A percentile compares a stretch with the other conserved stretches of the same genome.
phyloP scores from a whole-genome alignment of 2,888 invertebrate genomes.

The Heliothis peltigera region DNA sequence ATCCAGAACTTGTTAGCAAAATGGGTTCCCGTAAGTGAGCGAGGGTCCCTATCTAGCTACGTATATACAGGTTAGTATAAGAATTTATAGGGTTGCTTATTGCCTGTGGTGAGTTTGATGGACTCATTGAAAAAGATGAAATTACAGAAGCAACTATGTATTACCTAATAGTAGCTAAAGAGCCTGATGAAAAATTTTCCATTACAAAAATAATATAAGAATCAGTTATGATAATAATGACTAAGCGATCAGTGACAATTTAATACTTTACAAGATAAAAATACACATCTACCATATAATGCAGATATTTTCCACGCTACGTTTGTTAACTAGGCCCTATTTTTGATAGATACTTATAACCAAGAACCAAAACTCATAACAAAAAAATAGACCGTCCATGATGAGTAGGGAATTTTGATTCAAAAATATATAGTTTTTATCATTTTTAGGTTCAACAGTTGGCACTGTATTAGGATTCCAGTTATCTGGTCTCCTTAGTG shows the following conservation, averaged over 20 bases:
- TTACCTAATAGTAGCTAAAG: neutral
- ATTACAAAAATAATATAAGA: neutral
- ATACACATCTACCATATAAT: neutral
- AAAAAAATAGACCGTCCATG: too few relatives aligned
- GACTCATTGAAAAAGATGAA: neutral
- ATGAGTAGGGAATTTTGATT: too few relatives aligned
- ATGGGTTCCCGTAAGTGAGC: slow-evolving; percentile 92
- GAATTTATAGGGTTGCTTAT: too few relatives aligned
- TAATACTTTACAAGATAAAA: neutral
- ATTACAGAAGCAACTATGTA: neutral
- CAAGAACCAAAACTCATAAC: too few relatives aligned
- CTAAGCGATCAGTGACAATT: neutral
- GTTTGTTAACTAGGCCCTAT: neutral
- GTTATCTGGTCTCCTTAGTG: slow-evolving; percentile 90
- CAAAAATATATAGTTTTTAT: too few relatives aligned
- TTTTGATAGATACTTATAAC: too few relatives aligned
- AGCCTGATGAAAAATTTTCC: too few relatives aligned
- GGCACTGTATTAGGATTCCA: slow-evolving; percentile 92
- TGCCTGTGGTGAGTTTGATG: too few relatives aligned
- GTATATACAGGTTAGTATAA: slow-evolving; percentile 83
- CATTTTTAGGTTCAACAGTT: slow-evolving; percentile 89
- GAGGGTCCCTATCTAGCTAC: slow-evolving; percentile 88
- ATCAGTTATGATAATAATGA: neutral
- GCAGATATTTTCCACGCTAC: neutral
- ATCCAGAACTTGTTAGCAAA: slow-evolving; percentile 92